A percentile compares a stretch with the other conserved stretches of the same genome.
Conservation (phyloP, 2,113 vertebrate species). For the Ornithorhynchus anatinus region DNA sequence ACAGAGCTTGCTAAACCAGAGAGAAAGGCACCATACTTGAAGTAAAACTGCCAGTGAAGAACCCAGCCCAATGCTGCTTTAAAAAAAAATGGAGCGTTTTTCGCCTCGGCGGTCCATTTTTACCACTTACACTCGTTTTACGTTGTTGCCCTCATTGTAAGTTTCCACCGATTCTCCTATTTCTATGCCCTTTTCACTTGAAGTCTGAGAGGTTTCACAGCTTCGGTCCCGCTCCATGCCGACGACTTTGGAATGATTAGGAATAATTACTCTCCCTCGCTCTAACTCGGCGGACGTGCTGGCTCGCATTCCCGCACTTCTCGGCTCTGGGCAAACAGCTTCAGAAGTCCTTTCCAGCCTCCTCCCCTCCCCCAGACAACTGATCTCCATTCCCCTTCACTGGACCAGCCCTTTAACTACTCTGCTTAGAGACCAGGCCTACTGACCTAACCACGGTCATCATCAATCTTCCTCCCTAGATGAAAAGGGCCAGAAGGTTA, state of each 20-base stretch:
- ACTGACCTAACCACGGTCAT: constrained; percentile 34
- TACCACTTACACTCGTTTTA: too few relatives aligned
- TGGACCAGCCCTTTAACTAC: constrained; percentile 37
- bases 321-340: background rate
- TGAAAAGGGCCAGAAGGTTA: constrained; percentile 18
- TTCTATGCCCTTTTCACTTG: too few relatives aligned
- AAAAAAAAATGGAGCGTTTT: background rate
- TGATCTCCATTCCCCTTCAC: background rate
- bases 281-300: background rate
- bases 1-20: too few relatives aligned
- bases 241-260: background rate
- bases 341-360: too few relatives aligned
- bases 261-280: background rate
- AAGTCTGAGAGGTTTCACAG: too few relatives aligned
- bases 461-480: constrained; percentile 39
- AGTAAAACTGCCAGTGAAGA: background rate
- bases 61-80: background rate
- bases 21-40: background rate
- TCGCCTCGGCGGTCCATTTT: constrained; percentile 1
- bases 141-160: too few relatives aligned
- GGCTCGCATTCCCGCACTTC: background rate
- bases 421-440: constrained; percentile 19
- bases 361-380: background rate
- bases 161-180: too few relatives aligned
- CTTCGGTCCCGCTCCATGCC: background rate